A percentile compares a stretch with the other conserved stretches of the same genome.
Evolutionary conservation across 1,140 invertebrate genomes (phyloP).

Genomic region (Bombyx mori): DNA sequence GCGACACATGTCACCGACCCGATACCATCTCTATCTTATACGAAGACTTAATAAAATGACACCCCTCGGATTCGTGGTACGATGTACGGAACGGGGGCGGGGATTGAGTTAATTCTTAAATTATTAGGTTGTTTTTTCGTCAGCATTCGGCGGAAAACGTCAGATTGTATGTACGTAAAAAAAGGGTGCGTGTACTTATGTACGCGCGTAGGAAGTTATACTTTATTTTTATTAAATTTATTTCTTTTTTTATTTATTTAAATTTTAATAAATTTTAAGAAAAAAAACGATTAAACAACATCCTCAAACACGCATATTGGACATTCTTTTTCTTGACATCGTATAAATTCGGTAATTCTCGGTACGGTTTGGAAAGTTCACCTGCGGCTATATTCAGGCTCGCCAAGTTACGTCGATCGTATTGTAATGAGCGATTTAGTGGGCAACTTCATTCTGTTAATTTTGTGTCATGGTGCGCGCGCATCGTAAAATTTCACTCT

Average conservation of each 20-base stretch:
- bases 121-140: background rate
- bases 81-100: background rate
- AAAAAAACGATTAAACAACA: too few relatives aligned
- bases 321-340: too few relatives aligned
- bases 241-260: too few relatives aligned
- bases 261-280: too few relatives aligned
- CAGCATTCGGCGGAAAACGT: background rate
- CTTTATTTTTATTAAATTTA: background rate
- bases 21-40: slow-evolving; percentile 41
- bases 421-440: too few relatives aligned
- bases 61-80: slow-evolving; percentile 13
- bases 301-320: too few relatives aligned
- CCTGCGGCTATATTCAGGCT: too few relatives aligned
- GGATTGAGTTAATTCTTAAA: background rate
- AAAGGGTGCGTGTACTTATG: background rate
- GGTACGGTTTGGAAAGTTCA: too few relatives aligned
- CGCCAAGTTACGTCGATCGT: background rate
- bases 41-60: slow-evolving; percentile 58
- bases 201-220: background rate
- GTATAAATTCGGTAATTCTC: too few relatives aligned
- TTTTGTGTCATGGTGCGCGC: too few relatives aligned
- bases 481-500: too few relatives aligned
- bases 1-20: slow-evolving; percentile 44
- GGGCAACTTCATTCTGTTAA: too few relatives aligned
- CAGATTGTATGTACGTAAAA: background rate